Conservation (phyloP, 2,888 invertebrate species). For the Nasonovia ribisnigri region DNA sequence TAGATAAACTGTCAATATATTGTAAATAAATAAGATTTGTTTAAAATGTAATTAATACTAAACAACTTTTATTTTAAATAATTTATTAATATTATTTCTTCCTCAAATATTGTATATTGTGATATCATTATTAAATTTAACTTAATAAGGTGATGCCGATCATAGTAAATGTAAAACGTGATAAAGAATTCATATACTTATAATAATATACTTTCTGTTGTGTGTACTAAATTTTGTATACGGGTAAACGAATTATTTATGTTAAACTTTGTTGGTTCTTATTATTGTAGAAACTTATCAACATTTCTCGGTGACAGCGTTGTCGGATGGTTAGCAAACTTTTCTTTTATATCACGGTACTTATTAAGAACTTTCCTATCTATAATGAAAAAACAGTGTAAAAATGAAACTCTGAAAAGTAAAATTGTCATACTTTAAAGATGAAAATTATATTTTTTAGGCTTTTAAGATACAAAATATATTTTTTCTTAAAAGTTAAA, state of each 20-base stretch:
- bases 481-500: background rate
- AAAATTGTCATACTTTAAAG: background rate
- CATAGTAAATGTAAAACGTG: background rate
- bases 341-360: background rate
- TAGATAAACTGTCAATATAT: background rate
- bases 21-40: background rate
- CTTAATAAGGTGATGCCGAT: background rate
- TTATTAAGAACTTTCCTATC: background rate
- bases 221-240: background rate
- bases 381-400: slow-evolving; percentile 25
- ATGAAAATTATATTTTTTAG: background rate
- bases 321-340: background rate
- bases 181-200: background rate
- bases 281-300: slow-evolving; percentile 26
- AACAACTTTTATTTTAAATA: too few species aligned
- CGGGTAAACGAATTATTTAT: slow-evolving; percentile 6
- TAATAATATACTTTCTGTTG: background rate
- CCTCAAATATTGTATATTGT: too few species aligned
- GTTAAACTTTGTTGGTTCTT: slow-evolving; percentile 8
- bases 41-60: too few species aligned
- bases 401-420: background rate
- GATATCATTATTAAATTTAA: too few species aligned
- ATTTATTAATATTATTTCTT: too few species aligned
- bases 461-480: background rate
- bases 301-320: background rate